Evolutionary conservation across 1,140 invertebrate genomes (phyloP).

Genomic region (Radopholus similis): DNA sequence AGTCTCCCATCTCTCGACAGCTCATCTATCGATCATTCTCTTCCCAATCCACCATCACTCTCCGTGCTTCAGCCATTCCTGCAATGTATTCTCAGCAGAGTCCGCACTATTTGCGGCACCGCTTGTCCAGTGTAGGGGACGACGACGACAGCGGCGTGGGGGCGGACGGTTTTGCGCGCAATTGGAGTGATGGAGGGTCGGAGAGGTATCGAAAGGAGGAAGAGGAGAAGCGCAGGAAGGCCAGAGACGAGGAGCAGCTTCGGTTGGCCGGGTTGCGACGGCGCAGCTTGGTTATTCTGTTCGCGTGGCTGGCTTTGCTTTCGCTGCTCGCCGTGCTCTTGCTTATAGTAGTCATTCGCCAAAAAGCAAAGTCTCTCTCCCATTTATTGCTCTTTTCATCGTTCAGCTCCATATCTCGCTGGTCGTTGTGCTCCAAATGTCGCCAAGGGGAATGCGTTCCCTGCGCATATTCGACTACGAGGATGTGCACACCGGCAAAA

Average conservation of each 20-base stretch:
- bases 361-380: background rate
- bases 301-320: slow-evolving; percentile 40
- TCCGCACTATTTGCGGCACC: background rate
- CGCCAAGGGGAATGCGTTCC: slow-evolving; percentile 17
- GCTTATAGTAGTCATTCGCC: slow-evolving; percentile 27
- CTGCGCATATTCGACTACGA: slow-evolving; percentile 29
- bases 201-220: background rate
- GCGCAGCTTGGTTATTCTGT: slow-evolving; percentile 28
- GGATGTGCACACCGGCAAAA: slow-evolving; percentile 33
- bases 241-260: slow-evolving; percentile 20
- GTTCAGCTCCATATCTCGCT: slow-evolving; percentile 17
- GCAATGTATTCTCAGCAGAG: too few species aligned
- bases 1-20: too few species aligned
- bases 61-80: too few species aligned
- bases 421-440: slow-evolving; percentile 16
- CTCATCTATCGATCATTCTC: too few species aligned
- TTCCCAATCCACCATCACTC: too few species aligned
- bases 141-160: background rate
- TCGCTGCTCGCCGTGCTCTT: slow-evolving; percentile 32
- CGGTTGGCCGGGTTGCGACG: slow-evolving; percentile 37
- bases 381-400: background rate
- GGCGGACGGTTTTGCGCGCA: background rate
- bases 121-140: background rate
- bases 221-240: background rate
- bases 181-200: background rate